Percentiles rank a stretch among this genome's conserved stretches.
Conservation (phyloP, 2,888 invertebrate species). For the Opisthograptis luteolata region DNA sequence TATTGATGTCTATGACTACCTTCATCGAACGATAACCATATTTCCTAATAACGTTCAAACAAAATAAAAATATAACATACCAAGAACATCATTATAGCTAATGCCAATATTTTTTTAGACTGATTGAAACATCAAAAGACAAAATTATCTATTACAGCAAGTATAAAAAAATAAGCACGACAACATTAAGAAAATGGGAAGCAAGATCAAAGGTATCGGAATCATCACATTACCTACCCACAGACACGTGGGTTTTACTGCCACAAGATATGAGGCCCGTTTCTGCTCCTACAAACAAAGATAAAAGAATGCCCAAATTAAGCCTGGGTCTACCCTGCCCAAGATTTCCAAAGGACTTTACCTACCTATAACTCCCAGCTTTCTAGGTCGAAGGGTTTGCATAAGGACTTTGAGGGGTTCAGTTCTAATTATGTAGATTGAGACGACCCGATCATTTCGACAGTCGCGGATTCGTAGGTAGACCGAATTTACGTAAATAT, state of each 20-base stretch:
- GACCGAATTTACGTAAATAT: slow-evolving; percentile 4
- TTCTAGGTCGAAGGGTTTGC: slow-evolving; percentile 23
- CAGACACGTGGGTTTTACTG: slow-evolving; percentile 1
- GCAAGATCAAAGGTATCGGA: slow-evolving; percentile 18
- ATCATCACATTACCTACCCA: slow-evolving; percentile 14
- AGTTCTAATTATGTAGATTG: slow-evolving; percentile 23
- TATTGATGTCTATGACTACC: too few species aligned
- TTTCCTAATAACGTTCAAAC: too few species aligned
- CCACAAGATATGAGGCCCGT: slow-evolving; percentile 13
- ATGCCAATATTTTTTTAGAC: not conserved
- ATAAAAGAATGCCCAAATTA: slow-evolving; percentile 27
- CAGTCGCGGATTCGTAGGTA: slow-evolving; percentile 3
- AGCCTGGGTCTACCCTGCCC: slow-evolving; percentile 13
- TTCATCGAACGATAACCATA: too few species aligned
- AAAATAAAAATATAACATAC: too few species aligned
- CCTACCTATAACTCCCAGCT: slow-evolving; percentile 16
- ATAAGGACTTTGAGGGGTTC: slow-evolving; percentile 9
- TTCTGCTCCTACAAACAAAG: slow-evolving; percentile 22
- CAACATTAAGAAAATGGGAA: slow-evolving; percentile 11
- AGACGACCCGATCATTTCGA: slow-evolving; percentile 13
- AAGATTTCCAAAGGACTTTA: slow-evolving; percentile 21
- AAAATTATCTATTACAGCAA: not conserved
- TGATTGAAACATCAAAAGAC: slow-evolving; percentile 8
- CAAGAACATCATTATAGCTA: not conserved
- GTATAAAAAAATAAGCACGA: not conserved